phyloP scores from a whole-genome alignment of 2,888 invertebrate species.

The Pecten maximus region DNA sequence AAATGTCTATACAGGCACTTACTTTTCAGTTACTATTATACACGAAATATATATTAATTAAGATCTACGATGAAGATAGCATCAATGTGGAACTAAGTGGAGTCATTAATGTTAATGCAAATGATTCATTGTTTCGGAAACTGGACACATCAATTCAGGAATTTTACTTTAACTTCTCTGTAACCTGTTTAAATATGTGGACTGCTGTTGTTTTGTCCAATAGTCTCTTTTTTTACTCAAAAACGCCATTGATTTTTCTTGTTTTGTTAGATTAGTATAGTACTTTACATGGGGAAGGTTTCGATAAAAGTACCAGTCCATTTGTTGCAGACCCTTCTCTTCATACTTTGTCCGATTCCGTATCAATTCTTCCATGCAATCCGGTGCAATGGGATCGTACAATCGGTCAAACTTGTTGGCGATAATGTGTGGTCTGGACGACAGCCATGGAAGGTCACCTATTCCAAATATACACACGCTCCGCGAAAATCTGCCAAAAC shows the following conservation, averaged over 20 bases:
- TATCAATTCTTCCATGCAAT: conserved; percentile 75
- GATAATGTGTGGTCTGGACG: conserved; percentile 70
- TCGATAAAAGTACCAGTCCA: conserved; percentile 48
- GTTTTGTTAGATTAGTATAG: conserved; percentile 26
- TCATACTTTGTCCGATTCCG: conserved; percentile 58
- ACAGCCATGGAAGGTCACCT: conserved; percentile 72
- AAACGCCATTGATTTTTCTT: conserved; percentile 33
- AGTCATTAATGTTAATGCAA: too few species aligned
- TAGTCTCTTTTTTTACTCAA: conserved; percentile 28
- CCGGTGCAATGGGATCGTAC: conserved; percentile 74
- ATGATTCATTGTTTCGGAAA: too few species aligned
- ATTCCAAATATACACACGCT: conserved; percentile 74
- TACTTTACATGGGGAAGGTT: conserved; percentile 46
- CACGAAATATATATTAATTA: too few species aligned
- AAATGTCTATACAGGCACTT: too few species aligned
- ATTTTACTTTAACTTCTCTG: too few species aligned
- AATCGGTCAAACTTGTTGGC: conserved; percentile 80
- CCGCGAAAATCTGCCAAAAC: conserved; percentile 49
- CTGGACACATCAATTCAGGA: too few species aligned
- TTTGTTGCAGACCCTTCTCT: conserved; percentile 15
- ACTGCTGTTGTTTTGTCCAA: conserved; percentile 40
- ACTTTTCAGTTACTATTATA: too few species aligned
- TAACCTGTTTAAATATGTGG: neutral
- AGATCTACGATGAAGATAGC: too few species aligned
- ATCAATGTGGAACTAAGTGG: too few species aligned